Evolutionary conservation across 2,797 vertebrate species (phyloP).

Genomic region (Mus spretus): DNA sequence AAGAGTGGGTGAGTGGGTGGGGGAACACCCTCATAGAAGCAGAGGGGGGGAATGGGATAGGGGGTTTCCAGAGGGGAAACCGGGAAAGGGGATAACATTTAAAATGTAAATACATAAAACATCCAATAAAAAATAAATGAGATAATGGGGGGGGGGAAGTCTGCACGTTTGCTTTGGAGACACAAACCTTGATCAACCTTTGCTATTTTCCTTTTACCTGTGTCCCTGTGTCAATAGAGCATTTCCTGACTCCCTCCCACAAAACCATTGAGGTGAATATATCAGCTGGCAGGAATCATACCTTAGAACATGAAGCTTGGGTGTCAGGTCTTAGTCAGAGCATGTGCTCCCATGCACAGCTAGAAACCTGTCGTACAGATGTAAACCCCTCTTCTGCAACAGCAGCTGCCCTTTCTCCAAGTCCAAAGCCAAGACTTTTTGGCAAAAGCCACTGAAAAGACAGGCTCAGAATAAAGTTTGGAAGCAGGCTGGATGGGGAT

Average conservation of each 20-base stretch:
- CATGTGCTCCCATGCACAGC: fast-evolving
- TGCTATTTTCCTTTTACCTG: constrained; percentile 20
- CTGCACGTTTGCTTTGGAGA: constrained; percentile 48
- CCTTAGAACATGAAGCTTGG: background rate
- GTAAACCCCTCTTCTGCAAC: background rate
- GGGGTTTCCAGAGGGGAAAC: too few relatives aligned
- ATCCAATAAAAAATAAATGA: too few relatives aligned
- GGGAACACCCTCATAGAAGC: too few relatives aligned
- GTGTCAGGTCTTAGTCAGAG: constrained; percentile 14
- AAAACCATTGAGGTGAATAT: background rate
- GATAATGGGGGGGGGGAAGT: background rate
- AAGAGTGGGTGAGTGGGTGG: too few relatives aligned
- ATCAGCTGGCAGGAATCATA: background rate
- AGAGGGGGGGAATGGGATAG: too few relatives aligned
- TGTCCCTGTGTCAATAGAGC: background rate
- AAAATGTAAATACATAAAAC: too few relatives aligned
- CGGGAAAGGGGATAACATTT: too few relatives aligned
- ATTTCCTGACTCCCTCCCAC: constrained; percentile 10
- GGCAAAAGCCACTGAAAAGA: constrained; percentile 30
- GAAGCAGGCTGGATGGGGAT: background rate
- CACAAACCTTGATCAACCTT: background rate
- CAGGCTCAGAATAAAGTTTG: background rate
- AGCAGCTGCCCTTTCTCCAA: background rate
- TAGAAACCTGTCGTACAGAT: background rate
- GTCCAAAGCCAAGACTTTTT: constrained; percentile 33